Base-by-base conservation (phyloP, 2,797 vertebrate species). In the Kryptopterus vitreolus region DNA sequence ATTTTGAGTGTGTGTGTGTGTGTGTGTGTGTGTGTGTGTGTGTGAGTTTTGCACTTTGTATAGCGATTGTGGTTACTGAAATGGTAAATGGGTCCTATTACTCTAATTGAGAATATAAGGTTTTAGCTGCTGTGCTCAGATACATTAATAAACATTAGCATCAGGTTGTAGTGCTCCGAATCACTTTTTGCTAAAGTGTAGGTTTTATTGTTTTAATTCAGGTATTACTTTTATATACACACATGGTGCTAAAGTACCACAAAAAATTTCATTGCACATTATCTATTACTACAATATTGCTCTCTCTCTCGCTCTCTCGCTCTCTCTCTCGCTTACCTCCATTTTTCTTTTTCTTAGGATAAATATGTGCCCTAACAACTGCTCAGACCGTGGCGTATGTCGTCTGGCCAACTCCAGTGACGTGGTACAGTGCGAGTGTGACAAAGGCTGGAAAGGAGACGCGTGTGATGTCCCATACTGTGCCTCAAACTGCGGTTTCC, bases 311-410 rank as follows among this genome's bases (percentile, higher is more conserved):
- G 48, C 12, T 59, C 24, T 79, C 12, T 50, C 13, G n/a, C 24
- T 79, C 12, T 50, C 13, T 70, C 18, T 61, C 18, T 59, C 9
- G 48, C 12, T 59, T 12, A 33, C 43, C 52, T 8, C 46, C 62
- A n/a, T 33, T 43, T 68, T 69, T 76, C 43, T 62, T 5, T 62
- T 26, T 26, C 13, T 20, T 22, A 98, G 96, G 87, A 91, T 97
- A 89, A 95, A 96, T 38, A 90, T 94, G 24, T 99, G 98, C 86
- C 96, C 96, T 70, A 97, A 97, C 87, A 95, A 98, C 92, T 99
- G 98, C 90, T 98, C 97, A 0, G 94, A 93, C 61, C 93, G 81
- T 0, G 97, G 98, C 18, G 93, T 95, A 83, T 99, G 97, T 85
- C 92, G 59, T 0, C 85, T 87, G 70, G 88, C 63, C 8, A 93